phyloP scores from a whole-genome alignment of 2,888 invertebrate genomes.

The Dicyrtomina minuta region DNA sequence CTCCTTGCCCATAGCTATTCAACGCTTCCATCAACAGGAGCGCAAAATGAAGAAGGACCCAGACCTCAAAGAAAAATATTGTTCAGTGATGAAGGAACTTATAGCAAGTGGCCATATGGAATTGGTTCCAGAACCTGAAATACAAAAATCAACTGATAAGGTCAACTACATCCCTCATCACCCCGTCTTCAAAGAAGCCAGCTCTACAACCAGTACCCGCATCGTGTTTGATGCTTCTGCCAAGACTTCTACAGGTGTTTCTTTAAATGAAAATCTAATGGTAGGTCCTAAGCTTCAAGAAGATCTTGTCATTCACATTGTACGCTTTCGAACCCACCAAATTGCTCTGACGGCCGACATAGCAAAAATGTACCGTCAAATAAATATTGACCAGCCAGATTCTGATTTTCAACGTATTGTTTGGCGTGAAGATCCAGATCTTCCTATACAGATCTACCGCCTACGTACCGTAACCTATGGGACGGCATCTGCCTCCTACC shows the following conservation, averaged over 20 bases:
- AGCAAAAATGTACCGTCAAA: slow-evolving; percentile 55
- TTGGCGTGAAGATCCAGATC: no score
- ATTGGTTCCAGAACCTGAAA: slow-evolving; percentile 25
- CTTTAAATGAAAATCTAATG: slow-evolving; percentile 49
- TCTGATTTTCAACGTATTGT: slow-evolving; percentile 49
- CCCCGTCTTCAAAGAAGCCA: slow-evolving; percentile 50
- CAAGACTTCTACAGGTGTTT: slow-evolving; percentile 44
- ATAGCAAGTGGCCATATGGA: slow-evolving; percentile 53
- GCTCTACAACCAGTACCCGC: slow-evolving; percentile 53
- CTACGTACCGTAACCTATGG: no score
- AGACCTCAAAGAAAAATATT: slow-evolving; percentile 15
- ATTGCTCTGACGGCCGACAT: no score
- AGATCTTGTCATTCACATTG: slow-evolving; percentile 52
- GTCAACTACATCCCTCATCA: slow-evolving; percentile 54
- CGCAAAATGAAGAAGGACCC: no score
- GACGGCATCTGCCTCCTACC: no score
- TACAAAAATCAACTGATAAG: neutral
- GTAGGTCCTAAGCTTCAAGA: slow-evolving; percentile 54
- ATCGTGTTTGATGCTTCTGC: slow-evolving; percentile 55
- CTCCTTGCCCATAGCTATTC: slow-evolving; percentile 40
- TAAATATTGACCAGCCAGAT: slow-evolving; percentile 50
- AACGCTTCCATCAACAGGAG: slow-evolving; percentile 49
- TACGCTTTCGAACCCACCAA: slow-evolving; percentile 52
- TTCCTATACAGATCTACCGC: no score
- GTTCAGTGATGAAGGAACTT: slow-evolving; percentile 46